Base-by-base conservation (phyloP, 1,140 invertebrate species). In the Telenomus remus region DNA sequence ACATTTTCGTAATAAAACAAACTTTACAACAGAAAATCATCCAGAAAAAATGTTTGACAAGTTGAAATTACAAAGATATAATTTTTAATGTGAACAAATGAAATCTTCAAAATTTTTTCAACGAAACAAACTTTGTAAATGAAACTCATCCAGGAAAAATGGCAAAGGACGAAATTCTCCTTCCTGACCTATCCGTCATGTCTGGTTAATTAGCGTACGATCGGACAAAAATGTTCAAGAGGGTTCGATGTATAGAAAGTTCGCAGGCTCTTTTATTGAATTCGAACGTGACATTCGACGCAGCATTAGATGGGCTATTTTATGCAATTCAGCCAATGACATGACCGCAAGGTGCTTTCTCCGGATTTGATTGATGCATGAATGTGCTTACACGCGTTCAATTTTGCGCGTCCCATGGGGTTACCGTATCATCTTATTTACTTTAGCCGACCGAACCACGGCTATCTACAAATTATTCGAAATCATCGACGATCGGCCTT, bases 351-450 rank as follows among this genome's bases (percentile, higher is more conserved):
- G 63, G 48, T 66, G 70, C 70, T 74, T 74, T 74, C 70, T 66
- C 70, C 15, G 42, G n/a, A 64, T 47, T 74, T 74, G 70, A 74
- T 74, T 66, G 70, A 74, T 74, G 55, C 70, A 61, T 50, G 70
- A 66, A 61, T n/a, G 56, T 44, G 56, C 49, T 64, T n/a, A n/a
- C 57, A 65, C 53, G 53, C 55, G 61, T 61, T 55, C 61, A 56
- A 60, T 66, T 49, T 34, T 55, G 47, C 19, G 19, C 19, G 19
- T 27, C 61, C 6, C 42, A 59, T 55, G 53, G 39, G 61, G 70
- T 66, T 59, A 72, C 61, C 56, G 55, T 72, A 72, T 60, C 69
- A 72, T 65, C 69, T 64, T 72, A 59, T 59, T 27, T 27, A 27
- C 19, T 6, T 1, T 27, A 1, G 19, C 19, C 19, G 19, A 6